Conservation (phyloP, 2,888 invertebrate species). For the Liodrosophila aerea region DNA sequence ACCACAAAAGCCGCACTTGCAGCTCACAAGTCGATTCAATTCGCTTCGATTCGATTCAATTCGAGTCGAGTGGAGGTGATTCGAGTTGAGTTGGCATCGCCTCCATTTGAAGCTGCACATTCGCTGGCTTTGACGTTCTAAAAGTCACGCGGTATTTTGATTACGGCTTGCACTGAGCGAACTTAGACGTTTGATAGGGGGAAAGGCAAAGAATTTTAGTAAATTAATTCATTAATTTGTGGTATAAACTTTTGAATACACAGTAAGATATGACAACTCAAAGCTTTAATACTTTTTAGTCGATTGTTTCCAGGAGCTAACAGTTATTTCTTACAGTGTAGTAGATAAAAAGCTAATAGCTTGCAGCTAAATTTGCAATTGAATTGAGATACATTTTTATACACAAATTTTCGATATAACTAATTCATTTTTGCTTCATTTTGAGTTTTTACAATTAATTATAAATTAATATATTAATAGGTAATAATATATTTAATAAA, state of each 20-base stretch:
- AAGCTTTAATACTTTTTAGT: no score
- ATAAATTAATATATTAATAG: no score
- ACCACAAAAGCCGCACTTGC: slow-evolving; percentile 67
- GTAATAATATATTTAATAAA: no score
- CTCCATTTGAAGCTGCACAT: slow-evolving; percentile 48
- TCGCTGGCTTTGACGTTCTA: slow-evolving; percentile 61
- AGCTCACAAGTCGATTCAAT: slow-evolving; percentile 30
- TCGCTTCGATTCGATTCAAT: slow-evolving; percentile 6
- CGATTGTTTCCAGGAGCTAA: no score
- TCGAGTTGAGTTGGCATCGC: slow-evolving; percentile 38
- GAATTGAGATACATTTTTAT: no score
- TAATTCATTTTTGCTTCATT: no score
- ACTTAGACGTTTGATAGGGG: slow-evolving; percentile 7
- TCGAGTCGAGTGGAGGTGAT: slow-evolving; percentile 19
- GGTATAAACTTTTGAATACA: no score
- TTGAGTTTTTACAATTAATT: no score
- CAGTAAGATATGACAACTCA: no score
- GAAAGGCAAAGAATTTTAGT: no score
- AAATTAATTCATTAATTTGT: no score
- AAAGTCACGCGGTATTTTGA: slow-evolving; percentile 52
- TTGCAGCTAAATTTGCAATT: slow-evolving; percentile 4
- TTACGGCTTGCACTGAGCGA: slow-evolving; percentile 35
- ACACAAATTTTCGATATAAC: no score
- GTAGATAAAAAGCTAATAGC: background rate
- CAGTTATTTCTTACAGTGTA: background rate